Base-by-base conservation (phyloP, 2,888 invertebrate genomes). In the Zygogramma bicolorata region DNA sequence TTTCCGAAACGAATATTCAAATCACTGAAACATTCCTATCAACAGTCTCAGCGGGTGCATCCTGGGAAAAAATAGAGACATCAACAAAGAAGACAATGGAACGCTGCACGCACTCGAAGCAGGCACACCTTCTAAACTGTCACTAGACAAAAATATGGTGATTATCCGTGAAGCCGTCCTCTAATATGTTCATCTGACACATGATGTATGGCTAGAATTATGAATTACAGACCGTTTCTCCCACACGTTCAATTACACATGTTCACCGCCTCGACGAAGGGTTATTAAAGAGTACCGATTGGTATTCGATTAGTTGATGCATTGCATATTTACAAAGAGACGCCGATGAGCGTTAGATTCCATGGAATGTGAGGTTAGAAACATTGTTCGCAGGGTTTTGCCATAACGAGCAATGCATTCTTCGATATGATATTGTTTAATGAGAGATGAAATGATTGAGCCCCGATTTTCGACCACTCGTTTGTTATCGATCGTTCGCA, bases 171-270 rank as follows among this genome's bases (percentile, higher is more conserved):
- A 75, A 77, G 75, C 65, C 65, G 68, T 73, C 72, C 67, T 74
- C 71, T 75, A 78, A 78, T 77, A 75, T 75, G 68, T 75, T 66
- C 69, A 69, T 75, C 72, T 77, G 77, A 77, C 79, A 74, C 71
- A 76, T 78, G 77, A 79, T 78, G 75, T 79, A 77, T 79, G 65
- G 73, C 68, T 66, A 66, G 78, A 78, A 74, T 75, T 75, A 76
- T 77, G 74, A 78, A 75, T 79, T 78, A 76, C 73, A 75, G 49
- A 71, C 74, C 68, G 74, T 65, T 74, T 74, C 79, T 74, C 80
- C 77, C 78, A 80, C 80, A 78, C 76, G 77, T 79, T 79, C 80
- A 79, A 77, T 79, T 80, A 80, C 70, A 74, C 72, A 70, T 70
- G 68, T 79, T 79, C 75, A 79, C 73, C 71, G 74, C 75, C 46